Percentiles rank a stretch among this genome's conserved stretches.
Evolutionary conservation across 1,140 invertebrate species (phyloP).

Genomic region (Pseudoatta argentina): DNA sequence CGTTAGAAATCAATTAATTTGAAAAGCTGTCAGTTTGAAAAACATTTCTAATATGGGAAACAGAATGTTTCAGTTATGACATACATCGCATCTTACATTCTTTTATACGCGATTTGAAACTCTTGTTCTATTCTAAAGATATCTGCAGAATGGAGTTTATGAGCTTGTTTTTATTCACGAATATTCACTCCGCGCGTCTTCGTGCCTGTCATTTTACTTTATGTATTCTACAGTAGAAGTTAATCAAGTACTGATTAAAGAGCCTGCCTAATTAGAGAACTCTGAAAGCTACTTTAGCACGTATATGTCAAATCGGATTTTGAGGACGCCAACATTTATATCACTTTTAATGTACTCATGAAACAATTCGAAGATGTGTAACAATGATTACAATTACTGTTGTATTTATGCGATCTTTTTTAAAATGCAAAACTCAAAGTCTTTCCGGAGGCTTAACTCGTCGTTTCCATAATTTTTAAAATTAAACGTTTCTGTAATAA

Average conservation of each 20-base stretch:
- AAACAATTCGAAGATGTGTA: not conserved
- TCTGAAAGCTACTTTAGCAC: constrained; percentile 60
- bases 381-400: constrained; percentile 6
- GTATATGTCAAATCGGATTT: constrained; percentile 58
- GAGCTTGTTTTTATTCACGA: constrained; percentile 5
- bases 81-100: not conserved
- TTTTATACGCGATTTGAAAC: not conserved
- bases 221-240: constrained; percentile 19
- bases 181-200: constrained; percentile 20
- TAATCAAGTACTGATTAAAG: constrained; percentile 72
- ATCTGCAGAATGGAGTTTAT: not conserved
- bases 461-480: not conserved
- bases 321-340: not conserved
- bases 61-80: not conserved
- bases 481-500: constrained; percentile 7
- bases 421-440: not conserved
- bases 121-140: not conserved
- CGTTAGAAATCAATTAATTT: not conserved
- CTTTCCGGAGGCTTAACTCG: not conserved
- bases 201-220: constrained; percentile 19
- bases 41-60: not conserved
- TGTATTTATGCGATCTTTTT: not conserved
- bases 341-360: not conserved
- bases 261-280: constrained; percentile 65
- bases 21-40: not conserved